Evolutionary conservation across 2,888 invertebrate species (phyloP), one percentile per base, ranked within the genome.

Genomic region (Noctua janthina): DNA sequence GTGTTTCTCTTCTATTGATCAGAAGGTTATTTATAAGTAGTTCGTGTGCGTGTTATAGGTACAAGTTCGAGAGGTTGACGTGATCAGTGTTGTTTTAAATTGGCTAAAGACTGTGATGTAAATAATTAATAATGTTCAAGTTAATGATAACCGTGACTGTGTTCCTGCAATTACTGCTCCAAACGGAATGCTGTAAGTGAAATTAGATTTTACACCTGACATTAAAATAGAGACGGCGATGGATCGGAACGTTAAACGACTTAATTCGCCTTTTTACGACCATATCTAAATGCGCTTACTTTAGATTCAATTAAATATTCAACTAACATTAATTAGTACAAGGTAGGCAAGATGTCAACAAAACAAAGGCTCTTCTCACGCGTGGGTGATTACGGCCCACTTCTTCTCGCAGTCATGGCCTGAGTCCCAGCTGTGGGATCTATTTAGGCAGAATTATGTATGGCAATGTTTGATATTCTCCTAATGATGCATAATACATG

Each of bases 161-260:
- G 76, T 54, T 92, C 39, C 83, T 92, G 71, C 89, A 90, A 69
- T 89, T 90, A 72, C 87, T 89, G 68, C 87, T 91, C 67, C 88
- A 89, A 81, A 86, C 76, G 66, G 81, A 89, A 85, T 86, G 91
- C 79, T 85, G 93, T 93, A 91, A 93, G 93, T 93, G 54, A 74
- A 76, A 81, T 83, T 88, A 82, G 43, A 84, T 81, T 85, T 80
- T 84, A 85, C 83, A 81, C 79, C 74, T 89, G 77, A 81, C 80
- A 79, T 76, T 82, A 35, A 74, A 79, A 70, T 71, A 62, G 74
- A 83, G 46, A 82, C 68, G 70, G 69, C 72, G 77, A 84, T 79
- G 81, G 74, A 82, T 85, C 74, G 76, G 79, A 90, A 90, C 88
- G 78, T 76, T 62, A 49, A 74, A 81, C 74, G 35, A 89, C 82